Evolutionary conservation across 2,797 vertebrate species (phyloP).

Genomic region (Cossypha caffra): DNA sequence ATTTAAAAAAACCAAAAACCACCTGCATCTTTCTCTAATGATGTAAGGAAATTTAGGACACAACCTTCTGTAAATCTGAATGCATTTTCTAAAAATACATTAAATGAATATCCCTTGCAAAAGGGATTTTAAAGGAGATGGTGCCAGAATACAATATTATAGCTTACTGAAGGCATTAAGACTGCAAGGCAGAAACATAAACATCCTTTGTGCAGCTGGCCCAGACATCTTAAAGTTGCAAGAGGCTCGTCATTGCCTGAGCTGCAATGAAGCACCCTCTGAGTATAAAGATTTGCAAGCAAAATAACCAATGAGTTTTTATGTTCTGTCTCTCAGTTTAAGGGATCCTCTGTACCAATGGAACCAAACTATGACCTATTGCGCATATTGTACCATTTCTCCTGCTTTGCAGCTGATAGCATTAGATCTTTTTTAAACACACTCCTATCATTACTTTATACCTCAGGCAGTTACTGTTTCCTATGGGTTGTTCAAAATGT

Average conservation of each 20-base stretch:
- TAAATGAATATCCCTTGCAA: neutral
- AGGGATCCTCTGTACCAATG: neutral
- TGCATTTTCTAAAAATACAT: conserved; percentile 21
- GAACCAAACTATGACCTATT: neutral
- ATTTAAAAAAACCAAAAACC: neutral
- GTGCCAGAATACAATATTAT: neutral
- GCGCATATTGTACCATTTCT: neutral
- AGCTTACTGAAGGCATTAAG: neutral
- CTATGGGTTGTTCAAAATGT: neutral
- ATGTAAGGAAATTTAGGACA: neutral
- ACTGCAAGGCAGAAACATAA: neutral
- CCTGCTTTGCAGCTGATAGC: neutral
- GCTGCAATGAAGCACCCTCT: neutral
- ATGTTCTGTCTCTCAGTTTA: neutral
- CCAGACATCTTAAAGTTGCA: neutral
- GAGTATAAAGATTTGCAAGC: neutral
- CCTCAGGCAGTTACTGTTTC: neutral
- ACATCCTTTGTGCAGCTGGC: neutral
- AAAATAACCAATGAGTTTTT: neutral
- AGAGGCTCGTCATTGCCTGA: neutral
- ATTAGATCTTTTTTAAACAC: neutral
- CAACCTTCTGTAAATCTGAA: neutral
- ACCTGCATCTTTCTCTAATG: neutral
- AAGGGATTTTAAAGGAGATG: neutral
- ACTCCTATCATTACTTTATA: neutral